Percentiles rank a stretch among this genome's conserved stretches.
Evolutionary conservation across 2,797 vertebrate species (phyloP).

Genomic region (Ctenosaura bakeri): DNA sequence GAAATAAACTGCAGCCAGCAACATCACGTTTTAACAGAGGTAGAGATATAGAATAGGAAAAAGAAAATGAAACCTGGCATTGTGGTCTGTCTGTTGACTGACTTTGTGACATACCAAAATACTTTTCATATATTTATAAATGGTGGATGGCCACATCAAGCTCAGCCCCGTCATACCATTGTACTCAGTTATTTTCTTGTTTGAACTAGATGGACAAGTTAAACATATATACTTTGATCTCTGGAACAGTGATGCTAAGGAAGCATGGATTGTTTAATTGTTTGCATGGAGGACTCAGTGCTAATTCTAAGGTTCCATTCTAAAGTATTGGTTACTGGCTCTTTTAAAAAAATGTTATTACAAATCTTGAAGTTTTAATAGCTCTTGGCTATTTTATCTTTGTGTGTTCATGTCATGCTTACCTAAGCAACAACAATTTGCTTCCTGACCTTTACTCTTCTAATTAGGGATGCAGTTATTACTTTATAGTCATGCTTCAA

Average conservation of each 20-base stretch:
- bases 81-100: not conserved
- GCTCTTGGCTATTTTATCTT: not conserved
- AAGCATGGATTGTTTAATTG: not conserved
- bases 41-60: not conserved
- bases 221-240: not conserved
- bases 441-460: conserved; percentile 63
- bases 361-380: not conserved
- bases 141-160: not conserved
- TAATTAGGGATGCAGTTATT: conserved; percentile 60
- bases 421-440: conserved; percentile 53
- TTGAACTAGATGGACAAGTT: not conserved
- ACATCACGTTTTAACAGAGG: not conserved
- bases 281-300: not conserved
- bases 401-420: conserved; percentile 18
- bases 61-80: not conserved
- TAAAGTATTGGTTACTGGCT: not conserved
- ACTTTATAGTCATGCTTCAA: conserved; percentile 22
- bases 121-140: not conserved
- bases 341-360: not conserved
- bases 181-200: not conserved
- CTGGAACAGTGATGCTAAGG: not conserved
- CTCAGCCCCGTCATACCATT: not conserved
- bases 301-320: not conserved
- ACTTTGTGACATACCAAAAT: not conserved
- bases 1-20: not conserved